Base-by-base conservation (phyloP, 2,797 vertebrate genomes). In the Lithobates pipiens region DNA sequence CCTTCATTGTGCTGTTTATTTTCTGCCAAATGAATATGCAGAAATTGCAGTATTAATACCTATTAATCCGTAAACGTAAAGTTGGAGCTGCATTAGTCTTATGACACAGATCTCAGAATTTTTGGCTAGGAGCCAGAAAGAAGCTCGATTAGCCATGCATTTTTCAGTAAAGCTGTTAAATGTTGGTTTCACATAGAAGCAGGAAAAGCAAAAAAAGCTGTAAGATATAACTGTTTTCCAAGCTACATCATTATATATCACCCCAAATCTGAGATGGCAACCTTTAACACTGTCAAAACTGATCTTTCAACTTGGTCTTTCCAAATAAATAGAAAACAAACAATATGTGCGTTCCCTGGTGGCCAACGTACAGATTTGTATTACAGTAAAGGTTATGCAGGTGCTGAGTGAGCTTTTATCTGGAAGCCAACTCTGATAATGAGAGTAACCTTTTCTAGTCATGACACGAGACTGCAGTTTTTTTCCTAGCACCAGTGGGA, bases 291-390 rank as follows among this genome's bases (percentile, higher is more conserved):
- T 86, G 67, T 82, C 67, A 77, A 86, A 82, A 25, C 46, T 81
- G 32, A 69, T 86, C 65, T 77, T 4, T 3, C 7, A 44, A 82
- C 65, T 78, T 76, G 74, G 25, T 50, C 84, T 83, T 86, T 77
- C 21, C 54, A 21, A 76, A 80, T 84, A 85, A 85, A 85, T 81
- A 81, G 71, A 85, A 82, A 85, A 68, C 82, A 81, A 84, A 77
- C 57, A 79, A 76, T 83, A 65, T 75, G 10, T 65, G 10, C 54
- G 68, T 82, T 77, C 79, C 85, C 85, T 21, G 44, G 85, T 77
- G 85, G 42, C 65, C 23, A 34, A 27, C 34, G 75, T 29, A 67
- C 27, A 72, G 32, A 36, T 36, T 72, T 57, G 72, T 68, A 71
- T 73, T 10, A 16, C 50, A 67, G 80, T 65, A 82, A 86, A 86